Percentiles rank a stretch among this genome's conserved stretches.
Evolutionary conservation across 1,140 invertebrate genomes (phyloP).

Genomic region (Drosophila ercepeae): DNA sequence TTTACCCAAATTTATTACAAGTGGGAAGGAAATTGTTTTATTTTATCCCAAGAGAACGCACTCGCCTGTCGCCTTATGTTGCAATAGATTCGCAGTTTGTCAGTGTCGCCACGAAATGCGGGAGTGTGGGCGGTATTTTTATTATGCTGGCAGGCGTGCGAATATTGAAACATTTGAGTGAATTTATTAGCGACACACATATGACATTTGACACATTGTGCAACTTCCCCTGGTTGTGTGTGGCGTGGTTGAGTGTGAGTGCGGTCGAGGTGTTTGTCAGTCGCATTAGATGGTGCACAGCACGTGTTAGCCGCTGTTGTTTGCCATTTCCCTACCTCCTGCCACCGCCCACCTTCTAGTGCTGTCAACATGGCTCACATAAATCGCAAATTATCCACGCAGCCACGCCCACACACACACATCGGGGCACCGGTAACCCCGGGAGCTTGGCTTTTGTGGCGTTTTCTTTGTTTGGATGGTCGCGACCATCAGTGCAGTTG

Average conservation of each 20-base stretch:
- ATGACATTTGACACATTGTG: slow-evolving; percentile 81
- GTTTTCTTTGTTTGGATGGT: slow-evolving; percentile 56
- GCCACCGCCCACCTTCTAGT: not conserved
- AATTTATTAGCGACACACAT: slow-evolving; percentile 81
- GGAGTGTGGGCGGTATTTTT: slow-evolving; percentile 39
- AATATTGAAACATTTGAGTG: slow-evolving; percentile 79
- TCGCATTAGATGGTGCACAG: slow-evolving; percentile 71
- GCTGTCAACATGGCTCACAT: slow-evolving; percentile 70
- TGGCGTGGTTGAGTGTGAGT: slow-evolving; percentile 9
- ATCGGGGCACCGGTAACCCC: slow-evolving; percentile 1
- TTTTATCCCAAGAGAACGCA: slow-evolving; percentile 12
- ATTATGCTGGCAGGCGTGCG: slow-evolving; percentile 68
- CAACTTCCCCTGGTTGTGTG: slow-evolving; percentile 49
- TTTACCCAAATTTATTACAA: not conserved
- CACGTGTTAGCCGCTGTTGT: slow-evolving; percentile 65
- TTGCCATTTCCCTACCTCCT: slow-evolving; percentile 8
- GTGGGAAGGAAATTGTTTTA: slow-evolving; percentile 1
- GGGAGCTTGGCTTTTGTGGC: slow-evolving; percentile 70
- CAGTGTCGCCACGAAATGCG: slow-evolving; percentile 29
- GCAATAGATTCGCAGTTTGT: slow-evolving; percentile 46
- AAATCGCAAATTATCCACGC: slow-evolving; percentile 80
- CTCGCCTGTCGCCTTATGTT: slow-evolving; percentile 35
- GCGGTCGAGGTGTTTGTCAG: slow-evolving; percentile 57
- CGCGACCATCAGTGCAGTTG: slow-evolving; percentile 33
- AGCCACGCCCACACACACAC: slow-evolving; percentile 50